Base-by-base conservation (phyloP, 2,888 invertebrate species). In the Caenorhabditis afra region DNA sequence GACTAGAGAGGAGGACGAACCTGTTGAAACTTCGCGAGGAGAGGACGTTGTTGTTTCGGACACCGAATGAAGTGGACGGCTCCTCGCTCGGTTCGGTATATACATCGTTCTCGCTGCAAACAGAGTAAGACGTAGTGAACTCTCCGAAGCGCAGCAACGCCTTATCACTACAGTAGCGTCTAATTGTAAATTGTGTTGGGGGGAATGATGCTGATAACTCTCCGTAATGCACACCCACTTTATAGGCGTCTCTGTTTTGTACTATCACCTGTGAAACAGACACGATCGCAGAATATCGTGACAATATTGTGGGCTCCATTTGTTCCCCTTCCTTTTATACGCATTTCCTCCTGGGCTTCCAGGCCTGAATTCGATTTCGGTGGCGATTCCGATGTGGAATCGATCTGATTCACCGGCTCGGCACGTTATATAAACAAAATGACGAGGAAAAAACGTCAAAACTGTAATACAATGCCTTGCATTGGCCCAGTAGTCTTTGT, bases 11-110 rank as follows among this genome's bases (percentile, higher is more conserved):
- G 29, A 29, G 14, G 12, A 71, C 55, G 0, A 18, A 76, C 80
- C 80, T 70, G 62, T 80, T 80, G 62, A 80, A 80, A 65, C 80
- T 80, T 44, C 80, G n/a, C 3, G 80, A 80, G 1, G 75, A 75
- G 4, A 80, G 67, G 14, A 80, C 80, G 47, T 71, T 59, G 45
- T 71, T 80, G 66, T 80, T 80, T 55, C 80, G 47, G 20, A 47
- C 62, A 35, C 66, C 70, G 52, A 80, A 80, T 45, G 75, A 75
- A 12, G 80, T 80, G 3, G 79, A 79, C 22, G 75, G 70, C 44
- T 75, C 80, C 12, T 80, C 80, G 3, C 50, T 52, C 20, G 64
- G 50, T n/a, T 80, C 79, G 18, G 50, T 65, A 52, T 70, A 65
- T 22, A 74, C 79, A 66, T 80, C 76, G 37, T 68, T 76, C 59